Conservation (phyloP, 2,888 invertebrate genomes). For the Choristoneura rosaceana region DNA sequence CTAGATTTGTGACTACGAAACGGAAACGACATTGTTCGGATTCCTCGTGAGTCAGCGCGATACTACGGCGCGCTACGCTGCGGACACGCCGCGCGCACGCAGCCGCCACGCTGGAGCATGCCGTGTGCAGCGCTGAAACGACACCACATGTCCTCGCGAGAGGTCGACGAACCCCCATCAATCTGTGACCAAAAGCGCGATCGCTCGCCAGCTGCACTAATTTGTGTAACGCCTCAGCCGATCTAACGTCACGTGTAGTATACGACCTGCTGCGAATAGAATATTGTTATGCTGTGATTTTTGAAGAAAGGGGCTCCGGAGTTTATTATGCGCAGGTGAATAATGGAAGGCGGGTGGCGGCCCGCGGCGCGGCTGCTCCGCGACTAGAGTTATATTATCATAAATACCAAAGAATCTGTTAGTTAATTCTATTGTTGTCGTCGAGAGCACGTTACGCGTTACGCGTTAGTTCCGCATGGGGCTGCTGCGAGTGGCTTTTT, state of each 20-base stretch:
- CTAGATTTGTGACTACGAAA: not conserved
- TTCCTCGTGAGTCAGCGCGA: slow-evolving; percentile 16
- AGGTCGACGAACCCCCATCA: slow-evolving; percentile 37
- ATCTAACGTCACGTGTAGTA: not conserved
- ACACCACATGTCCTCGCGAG: not conserved
- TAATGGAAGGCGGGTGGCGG: slow-evolving; percentile 2
- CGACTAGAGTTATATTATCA: slow-evolving; percentile 36
- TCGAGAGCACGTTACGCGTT: slow-evolving; percentile 17
- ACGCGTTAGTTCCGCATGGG: not conserved
- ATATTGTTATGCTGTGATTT: not conserved
- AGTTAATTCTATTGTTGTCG: slow-evolving; percentile 38
- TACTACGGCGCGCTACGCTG: not conserved
- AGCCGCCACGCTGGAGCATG: too few species aligned
- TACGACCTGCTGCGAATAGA: slow-evolving; percentile 1
- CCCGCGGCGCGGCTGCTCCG: slow-evolving; percentile 41
- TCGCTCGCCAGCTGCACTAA: slow-evolving; percentile 36
- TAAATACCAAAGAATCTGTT: slow-evolving; percentile 17
- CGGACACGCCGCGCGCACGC: too few species aligned
- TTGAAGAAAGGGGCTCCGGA: not conserved
- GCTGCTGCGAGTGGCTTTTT: slow-evolving; percentile 18
- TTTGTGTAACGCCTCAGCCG: slow-evolving; percentile 9
- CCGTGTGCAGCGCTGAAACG: not conserved
- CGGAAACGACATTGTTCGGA: slow-evolving; percentile 15
- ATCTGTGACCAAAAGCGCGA: slow-evolving; percentile 30
- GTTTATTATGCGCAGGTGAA: slow-evolving; percentile 6